phyloP scores from a whole-genome alignment of 1,140 invertebrate species.

The Tachypleus tridentatus region DNA sequence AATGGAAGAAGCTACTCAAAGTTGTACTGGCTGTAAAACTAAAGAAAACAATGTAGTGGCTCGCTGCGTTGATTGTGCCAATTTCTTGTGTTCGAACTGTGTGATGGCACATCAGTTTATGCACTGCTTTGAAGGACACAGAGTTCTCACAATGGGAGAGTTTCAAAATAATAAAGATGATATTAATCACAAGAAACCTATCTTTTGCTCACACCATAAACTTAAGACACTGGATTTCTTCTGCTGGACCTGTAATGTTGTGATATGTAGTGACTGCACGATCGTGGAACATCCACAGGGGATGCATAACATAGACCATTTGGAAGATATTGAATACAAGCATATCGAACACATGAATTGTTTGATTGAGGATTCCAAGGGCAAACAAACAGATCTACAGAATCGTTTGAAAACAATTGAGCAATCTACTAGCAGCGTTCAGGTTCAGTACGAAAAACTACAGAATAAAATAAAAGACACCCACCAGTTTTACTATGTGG shows the following conservation, averaged over 20 bases:
- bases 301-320: conserved; percentile 76
- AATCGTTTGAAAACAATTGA: conserved; percentile 72
- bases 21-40: conserved; percentile 74
- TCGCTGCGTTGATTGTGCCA: conserved; percentile 83
- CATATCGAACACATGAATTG: conserved; percentile 70
- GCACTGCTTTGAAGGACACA: conserved; percentile 95
- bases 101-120: conserved; percentile 96
- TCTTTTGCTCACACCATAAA: conserved; percentile 76
- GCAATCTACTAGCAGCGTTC: conserved; percentile 62
- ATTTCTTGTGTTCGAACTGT: conserved; percentile 90
- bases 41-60: conserved; percentile 76
- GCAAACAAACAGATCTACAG: conserved; percentile 69
- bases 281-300: conserved; percentile 76
- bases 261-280: conserved; percentile 90
- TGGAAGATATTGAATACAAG: conserved; percentile 62
- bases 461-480: conserved; percentile 88
- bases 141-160: conserved; percentile 78
- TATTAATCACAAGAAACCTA: conserved; percentile 44
- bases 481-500: conserved; percentile 85
- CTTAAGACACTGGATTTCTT: conserved; percentile 79
- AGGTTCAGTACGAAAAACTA: conserved; percentile 85
- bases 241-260: conserved; percentile 74
- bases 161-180: conserved; percentile 48
- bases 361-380: conserved; percentile 65
- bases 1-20: conserved; percentile 23